Conservation (phyloP, 2,113 vertebrate genomes). For the Platichthys flesus region DNA sequence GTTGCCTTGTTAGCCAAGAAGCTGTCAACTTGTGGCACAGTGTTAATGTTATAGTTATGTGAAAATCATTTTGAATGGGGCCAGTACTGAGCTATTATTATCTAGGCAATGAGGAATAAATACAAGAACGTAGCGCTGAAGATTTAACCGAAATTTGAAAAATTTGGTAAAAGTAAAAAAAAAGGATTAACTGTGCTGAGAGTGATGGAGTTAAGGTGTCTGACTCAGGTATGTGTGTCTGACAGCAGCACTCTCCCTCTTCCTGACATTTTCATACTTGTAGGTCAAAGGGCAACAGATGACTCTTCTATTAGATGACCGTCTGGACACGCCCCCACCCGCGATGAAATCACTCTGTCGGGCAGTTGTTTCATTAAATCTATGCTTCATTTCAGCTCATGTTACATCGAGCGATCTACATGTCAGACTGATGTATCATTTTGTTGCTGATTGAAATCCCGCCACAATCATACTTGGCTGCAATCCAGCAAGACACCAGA, state of each 20-base stretch:
- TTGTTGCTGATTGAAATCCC: constrained; percentile 16
- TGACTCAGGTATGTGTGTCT: constrained; percentile 33
- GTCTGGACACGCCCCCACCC: constrained; percentile 25
- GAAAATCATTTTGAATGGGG: neutral
- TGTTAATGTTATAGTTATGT: neutral
- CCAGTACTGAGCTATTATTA: neutral
- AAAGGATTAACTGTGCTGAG: neutral
- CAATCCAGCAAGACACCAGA: constrained; percentile 29
- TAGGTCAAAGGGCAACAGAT: constrained; percentile 68
- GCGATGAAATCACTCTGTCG: constrained; percentile 7
- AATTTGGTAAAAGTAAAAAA: neutral
- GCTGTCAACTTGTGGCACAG: too few species aligned
- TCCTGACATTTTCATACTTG: constrained; percentile 34
- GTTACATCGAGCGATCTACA: constrained; percentile 6
- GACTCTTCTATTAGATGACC: constrained; percentile 52
- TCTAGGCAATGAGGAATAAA: neutral
- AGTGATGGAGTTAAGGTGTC: constrained; percentile 19
- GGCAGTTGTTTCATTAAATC: constrained; percentile 37
- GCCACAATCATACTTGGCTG: neutral
- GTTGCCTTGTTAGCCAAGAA: too few species aligned
- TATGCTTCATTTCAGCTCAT: neutral
- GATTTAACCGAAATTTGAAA: neutral
- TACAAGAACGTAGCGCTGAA: neutral
- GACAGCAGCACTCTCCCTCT: constrained; percentile 44
- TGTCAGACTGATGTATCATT: constrained; percentile 17